Conservation (phyloP, 2,888 invertebrate genomes). For the Nudaria mundana region DNA sequence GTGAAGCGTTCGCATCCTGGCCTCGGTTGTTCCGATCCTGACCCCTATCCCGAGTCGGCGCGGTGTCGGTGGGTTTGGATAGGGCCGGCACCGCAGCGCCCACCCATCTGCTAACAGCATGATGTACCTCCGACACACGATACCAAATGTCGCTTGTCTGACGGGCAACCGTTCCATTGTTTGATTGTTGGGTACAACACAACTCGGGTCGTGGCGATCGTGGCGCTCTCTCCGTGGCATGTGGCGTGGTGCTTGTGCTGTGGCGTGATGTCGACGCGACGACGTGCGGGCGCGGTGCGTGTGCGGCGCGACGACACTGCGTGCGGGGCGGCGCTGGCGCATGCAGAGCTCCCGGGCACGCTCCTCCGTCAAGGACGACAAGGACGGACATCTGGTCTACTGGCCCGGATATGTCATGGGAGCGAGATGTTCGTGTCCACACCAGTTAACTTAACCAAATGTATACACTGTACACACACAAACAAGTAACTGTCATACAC, state of each 20-base stretch:
- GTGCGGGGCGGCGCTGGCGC: slow-evolving; percentile 38
- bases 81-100: slow-evolving; percentile 50
- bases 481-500: slow-evolving; percentile 20
- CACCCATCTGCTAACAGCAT: slow-evolving; percentile 77
- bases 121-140: slow-evolving; percentile 74
- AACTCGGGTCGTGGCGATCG: slow-evolving; percentile 81
- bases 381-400: slow-evolving; percentile 99
- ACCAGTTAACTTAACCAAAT: slow-evolving; percentile 64
- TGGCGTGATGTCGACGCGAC: slow-evolving; percentile 22
- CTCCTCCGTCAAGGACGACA: slow-evolving; percentile 99
- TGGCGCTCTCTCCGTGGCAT: slow-evolving; percentile 73
- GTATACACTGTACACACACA: slow-evolving; percentile 31
- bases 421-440: slow-evolving; percentile 99
- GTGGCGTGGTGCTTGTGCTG: slow-evolving; percentile 30
- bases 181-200: slow-evolving; percentile 83
- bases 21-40: slow-evolving; percentile 37
- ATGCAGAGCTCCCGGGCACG: slow-evolving; percentile 90
- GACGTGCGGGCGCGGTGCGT: slow-evolving; percentile 9
- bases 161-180: slow-evolving; percentile 83
- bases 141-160: slow-evolving; percentile 82
- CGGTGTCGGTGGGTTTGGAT: slow-evolving; percentile 41
- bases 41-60: slow-evolving; percentile 31
- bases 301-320: too few relatives aligned
- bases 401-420: slow-evolving; percentile 99
- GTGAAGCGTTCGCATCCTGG: slow-evolving; percentile 32